Evolutionary conservation across 2,888 invertebrate species (phyloP).

Genomic region (Villa cingulata): DNA sequence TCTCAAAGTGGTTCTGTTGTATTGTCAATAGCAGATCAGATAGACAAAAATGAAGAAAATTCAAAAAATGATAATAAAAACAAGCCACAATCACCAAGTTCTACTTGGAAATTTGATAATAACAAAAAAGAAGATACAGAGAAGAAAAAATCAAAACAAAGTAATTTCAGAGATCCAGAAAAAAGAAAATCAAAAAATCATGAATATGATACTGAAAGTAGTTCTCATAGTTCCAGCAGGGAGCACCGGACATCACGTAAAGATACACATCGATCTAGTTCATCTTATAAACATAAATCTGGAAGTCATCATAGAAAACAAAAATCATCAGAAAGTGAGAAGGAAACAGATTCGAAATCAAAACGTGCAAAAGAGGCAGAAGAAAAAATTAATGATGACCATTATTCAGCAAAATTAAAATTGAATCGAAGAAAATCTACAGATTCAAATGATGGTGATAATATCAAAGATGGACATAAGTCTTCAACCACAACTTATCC

Average conservation of each 20-base stretch:
- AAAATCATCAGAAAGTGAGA: constrained; percentile 1
- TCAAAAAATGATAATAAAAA: neutral
- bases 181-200: neutral
- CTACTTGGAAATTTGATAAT: neutral
- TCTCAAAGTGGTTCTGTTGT: neutral
- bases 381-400: constrained; percentile 57
- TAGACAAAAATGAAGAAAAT: neutral
- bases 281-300: constrained; percentile 1
- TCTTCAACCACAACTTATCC: neutral
- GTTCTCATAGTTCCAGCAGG: neutral
- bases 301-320: neutral
- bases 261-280: neutral
- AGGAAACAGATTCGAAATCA: constrained; percentile 30
- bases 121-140: neutral
- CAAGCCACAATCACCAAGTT: neutral
- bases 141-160: neutral
- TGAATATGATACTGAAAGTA: neutral
- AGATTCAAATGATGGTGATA: constrained; percentile 62
- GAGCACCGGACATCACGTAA: neutral
- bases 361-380: constrained; percentile 25
- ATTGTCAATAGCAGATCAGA: neutral
- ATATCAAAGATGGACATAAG: constrained; percentile 32
- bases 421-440: constrained; percentile 56
- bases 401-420: constrained; percentile 51
- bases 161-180: neutral